Conservation (phyloP, 2,113 vertebrate genomes). For the Thomomys bottae region DNA sequence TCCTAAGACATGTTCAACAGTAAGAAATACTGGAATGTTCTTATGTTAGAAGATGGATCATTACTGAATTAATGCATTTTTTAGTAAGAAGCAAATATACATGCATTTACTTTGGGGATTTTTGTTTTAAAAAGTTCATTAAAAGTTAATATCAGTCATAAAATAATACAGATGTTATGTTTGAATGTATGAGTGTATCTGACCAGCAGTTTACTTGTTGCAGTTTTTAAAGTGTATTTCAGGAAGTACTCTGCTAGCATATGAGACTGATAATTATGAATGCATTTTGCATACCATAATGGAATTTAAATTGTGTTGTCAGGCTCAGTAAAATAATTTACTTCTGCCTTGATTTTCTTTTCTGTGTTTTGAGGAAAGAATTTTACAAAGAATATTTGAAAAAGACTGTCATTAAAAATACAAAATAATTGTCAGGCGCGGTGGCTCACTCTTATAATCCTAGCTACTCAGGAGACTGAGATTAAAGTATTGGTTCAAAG, state of each 20-base stretch:
- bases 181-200: background rate
- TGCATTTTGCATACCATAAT: slow-evolving; percentile 27
- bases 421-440: too few species aligned
- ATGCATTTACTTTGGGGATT: background rate
- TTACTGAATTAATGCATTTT: slow-evolving; percentile 5
- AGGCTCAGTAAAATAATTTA: slow-evolving; percentile 30
- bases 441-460: too few species aligned
- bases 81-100: background rate
- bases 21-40: background rate
- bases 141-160: background rate
- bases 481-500: too few species aligned
- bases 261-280: slow-evolving; percentile 3
- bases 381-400: background rate
- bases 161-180: background rate
- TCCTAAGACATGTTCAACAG: background rate
- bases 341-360: slow-evolving; percentile 42
- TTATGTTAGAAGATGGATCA: background rate
- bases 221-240: slow-evolving; percentile 9
- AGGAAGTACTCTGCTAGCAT: slow-evolving; percentile 36
- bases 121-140: background rate
- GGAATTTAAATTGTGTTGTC: slow-evolving; percentile 36
- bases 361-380: background rate
- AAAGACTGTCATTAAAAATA: slow-evolving; percentile 29
- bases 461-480: too few species aligned
- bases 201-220: background rate